Percentiles rank a stretch among this genome's conserved stretches.
Evolutionary conservation across 2,797 vertebrate species (phyloP).

Genomic region (Poecilia wingei): DNA sequence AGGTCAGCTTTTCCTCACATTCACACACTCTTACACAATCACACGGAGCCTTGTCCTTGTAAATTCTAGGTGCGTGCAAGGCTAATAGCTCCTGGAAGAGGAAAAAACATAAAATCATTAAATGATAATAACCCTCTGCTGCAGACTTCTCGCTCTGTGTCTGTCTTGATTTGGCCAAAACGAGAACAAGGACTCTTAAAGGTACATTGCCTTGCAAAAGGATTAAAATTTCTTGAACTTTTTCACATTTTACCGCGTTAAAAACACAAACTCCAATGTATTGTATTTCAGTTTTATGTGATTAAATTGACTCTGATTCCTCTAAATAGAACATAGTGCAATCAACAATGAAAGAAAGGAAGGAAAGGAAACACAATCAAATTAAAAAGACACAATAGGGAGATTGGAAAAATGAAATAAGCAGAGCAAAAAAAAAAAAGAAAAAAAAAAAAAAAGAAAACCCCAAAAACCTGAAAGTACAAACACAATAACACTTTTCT

Average conservation of each 20-base stretch:
- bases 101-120: conserved; percentile 80
- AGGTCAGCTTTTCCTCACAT: conserved; percentile 14
- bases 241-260: neutral
- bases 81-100: conserved; percentile 74
- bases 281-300: neutral
- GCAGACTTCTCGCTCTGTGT: conserved; percentile 68
- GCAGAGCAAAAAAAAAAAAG: neutral
- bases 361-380: conserved; percentile 13
- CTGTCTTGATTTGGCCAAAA: conserved; percentile 68
- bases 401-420: conserved; percentile 4
- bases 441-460: neutral
- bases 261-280: too few relatives aligned
- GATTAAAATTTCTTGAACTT: neutral
- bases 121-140: conserved; percentile 77
- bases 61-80: conserved; percentile 78
- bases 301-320: neutral
- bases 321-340: neutral
- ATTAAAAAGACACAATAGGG: conserved; percentile 19
- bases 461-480: conserved; percentile 13
- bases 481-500: conserved; percentile 45
- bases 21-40: conserved; percentile 31
- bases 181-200: conserved; percentile 70
- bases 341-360: conserved; percentile 1
- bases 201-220: neutral
- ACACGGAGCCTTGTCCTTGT: conserved; percentile 41